Evolutionary conservation across 2,113 vertebrate genomes (phyloP).

Genomic region (Microtus ochrogaster): DNA sequence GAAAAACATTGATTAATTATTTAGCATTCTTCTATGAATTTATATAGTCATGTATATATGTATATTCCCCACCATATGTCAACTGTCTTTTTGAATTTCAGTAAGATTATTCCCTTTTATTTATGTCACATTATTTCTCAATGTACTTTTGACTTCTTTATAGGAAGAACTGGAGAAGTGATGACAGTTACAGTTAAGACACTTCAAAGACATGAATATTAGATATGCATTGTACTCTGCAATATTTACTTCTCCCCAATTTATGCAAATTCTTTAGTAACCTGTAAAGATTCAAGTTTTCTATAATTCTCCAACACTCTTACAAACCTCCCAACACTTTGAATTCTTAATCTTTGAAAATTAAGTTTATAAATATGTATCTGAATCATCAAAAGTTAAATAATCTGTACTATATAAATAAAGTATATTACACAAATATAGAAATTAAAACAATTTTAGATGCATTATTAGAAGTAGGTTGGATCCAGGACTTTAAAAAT

Average conservation of each 20-base stretch:
- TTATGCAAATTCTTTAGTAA: background rate
- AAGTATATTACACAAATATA: background rate
- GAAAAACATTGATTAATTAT: background rate
- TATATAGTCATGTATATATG: background rate
- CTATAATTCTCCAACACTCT: background rate
- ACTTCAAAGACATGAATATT: background rate
- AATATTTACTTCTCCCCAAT: background rate
- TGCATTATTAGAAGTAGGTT: background rate
- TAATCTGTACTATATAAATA: background rate
- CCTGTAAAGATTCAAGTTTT: background rate
- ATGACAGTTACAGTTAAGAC: background rate
- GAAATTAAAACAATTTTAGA: background rate
- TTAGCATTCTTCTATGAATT: background rate
- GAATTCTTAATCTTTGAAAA: background rate
- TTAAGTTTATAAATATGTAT: background rate
- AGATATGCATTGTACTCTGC: background rate
- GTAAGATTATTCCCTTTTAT: background rate
- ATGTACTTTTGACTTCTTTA: background rate
- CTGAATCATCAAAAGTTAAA: constrained; percentile 14
- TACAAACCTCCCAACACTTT: background rate
- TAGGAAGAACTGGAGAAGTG: background rate
- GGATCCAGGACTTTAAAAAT: background rate
- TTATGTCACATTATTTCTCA: background rate
- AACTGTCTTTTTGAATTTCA: background rate
- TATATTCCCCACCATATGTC: background rate